Base-by-base conservation (phyloP, 2,888 invertebrate species). In the Frankliniella fusca region DNA sequence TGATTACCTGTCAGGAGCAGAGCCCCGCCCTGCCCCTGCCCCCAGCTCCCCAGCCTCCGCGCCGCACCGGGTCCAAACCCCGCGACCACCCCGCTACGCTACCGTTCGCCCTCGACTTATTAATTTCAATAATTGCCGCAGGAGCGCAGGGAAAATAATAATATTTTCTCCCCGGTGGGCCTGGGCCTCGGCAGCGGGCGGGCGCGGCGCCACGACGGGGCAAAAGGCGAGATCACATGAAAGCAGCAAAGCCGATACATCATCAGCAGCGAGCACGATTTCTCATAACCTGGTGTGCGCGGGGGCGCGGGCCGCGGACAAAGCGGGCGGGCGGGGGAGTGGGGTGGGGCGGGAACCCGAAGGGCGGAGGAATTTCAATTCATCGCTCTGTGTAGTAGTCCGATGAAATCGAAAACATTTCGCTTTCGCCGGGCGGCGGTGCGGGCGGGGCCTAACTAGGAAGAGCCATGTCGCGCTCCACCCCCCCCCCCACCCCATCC, bases 1-100 rank as follows among this genome's bases (percentile, higher is more conserved):
- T 76, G 70, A 76, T 76, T 76, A 76, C 70, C 70, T 76, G 70
- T 76, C 70, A 76, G 70, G 27, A 23, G 70, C 85, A 81, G 48
- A 23, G 27, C 8, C 23, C n/a, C n/a, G n/a, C 10, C 23, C 23
- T 23, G n/a, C 7, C 70, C 70, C 54, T 15, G 54, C 54, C 54
- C 54, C 54, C 5, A 3, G 5, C 54, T 83, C 80, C 81, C 82
- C 81, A 54, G 81, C 61, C 80, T 81, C 80, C 82, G 80, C 80
- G 54, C 82, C 18, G 70, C 48, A 50, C 49, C 38, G 38, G 38
- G 38, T 38, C 38, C 5, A 54, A 54, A 12, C 70, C 70, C 70
- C 70, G 23, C 70, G 23, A 23, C 27, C 70, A 12, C 27, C 10
- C 12, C 70, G 8, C 27, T 76, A 12, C 70, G 8, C 12, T 27